Evolutionary conservation across 2,113 vertebrate species (phyloP).

Genomic region (Scalopus aquaticus): DNA sequence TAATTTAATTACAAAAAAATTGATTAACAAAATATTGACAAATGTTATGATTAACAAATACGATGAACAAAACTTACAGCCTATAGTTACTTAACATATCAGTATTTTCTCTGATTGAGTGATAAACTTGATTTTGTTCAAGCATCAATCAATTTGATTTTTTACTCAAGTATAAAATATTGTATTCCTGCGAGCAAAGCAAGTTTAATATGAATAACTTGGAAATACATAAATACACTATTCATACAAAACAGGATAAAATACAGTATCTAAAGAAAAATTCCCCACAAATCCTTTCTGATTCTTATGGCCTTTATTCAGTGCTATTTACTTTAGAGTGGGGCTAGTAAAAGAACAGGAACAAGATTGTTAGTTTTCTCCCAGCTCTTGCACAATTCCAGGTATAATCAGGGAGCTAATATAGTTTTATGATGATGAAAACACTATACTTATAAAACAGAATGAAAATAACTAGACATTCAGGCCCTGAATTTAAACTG

Average conservation of each 20-base stretch:
- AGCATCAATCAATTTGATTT: not conserved
- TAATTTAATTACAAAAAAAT: not conserved
- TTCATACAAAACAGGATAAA: not conserved
- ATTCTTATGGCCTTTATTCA: slow-evolving; percentile 5
- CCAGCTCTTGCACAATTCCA: slow-evolving; percentile 45
- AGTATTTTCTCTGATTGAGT: not conserved
- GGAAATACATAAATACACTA: not conserved
- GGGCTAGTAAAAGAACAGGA: not conserved
- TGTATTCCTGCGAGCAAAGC: not conserved
- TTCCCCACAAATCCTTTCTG: not conserved
- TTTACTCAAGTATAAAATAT: not conserved
- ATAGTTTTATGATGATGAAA: slow-evolving; percentile 64
- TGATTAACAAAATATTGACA: not conserved
- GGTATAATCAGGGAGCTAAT: slow-evolving; percentile 63
- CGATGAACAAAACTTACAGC: not conserved
- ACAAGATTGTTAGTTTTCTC: not conserved
- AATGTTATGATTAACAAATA: not conserved
- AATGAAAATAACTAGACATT: slow-evolving; percentile 70
- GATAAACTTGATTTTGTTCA: not conserved
- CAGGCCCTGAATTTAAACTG: slow-evolving; percentile 65
- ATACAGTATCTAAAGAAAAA: not conserved
- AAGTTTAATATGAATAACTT: not conserved
- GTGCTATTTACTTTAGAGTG: slow-evolving; percentile 19
- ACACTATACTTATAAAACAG: slow-evolving; percentile 55
- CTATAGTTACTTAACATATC: not conserved